Conservation (phyloP, 2,113 vertebrate species). For the Isichthys henryi region DNA sequence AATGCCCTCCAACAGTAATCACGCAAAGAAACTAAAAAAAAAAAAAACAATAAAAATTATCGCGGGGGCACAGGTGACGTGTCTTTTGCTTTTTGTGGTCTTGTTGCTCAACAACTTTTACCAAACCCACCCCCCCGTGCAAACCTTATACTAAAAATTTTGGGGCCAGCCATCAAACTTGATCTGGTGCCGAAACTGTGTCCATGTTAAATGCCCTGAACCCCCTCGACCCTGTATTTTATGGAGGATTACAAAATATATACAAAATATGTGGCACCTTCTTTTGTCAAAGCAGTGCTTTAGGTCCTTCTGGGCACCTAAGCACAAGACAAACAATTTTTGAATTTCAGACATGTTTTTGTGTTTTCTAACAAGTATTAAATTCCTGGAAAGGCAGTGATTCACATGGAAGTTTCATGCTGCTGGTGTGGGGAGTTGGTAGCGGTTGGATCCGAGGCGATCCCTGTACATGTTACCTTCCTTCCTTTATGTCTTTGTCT, state of each 20-base stretch:
- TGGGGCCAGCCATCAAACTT: background rate
- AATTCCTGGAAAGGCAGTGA: background rate
- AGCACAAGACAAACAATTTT: background rate
- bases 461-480: background rate
- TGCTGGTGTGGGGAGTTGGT: background rate
- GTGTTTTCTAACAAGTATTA: background rate
- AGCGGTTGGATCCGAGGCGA: background rate
- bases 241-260: background rate
- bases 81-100: too few relatives aligned
- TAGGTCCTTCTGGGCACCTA: background rate
- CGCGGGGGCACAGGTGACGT: too few relatives aligned
- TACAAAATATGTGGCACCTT: background rate
- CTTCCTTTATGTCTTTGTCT: slow-evolving; percentile 30
- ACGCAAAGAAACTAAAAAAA: background rate
- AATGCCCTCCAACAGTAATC: background rate
- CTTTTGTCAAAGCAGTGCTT: background rate
- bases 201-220: background rate
- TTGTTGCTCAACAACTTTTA: too few relatives aligned
- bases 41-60: too few relatives aligned
- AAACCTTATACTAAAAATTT: background rate
- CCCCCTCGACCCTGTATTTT: background rate
- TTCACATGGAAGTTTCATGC: background rate
- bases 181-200: background rate
- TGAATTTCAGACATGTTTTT: background rate
- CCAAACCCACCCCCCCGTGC: too few relatives aligned